Percentiles rank a stretch among this genome's conserved stretches.
phyloP scores from a whole-genome alignment of 2,113 vertebrate species.

The Prunella fulvescens region DNA sequence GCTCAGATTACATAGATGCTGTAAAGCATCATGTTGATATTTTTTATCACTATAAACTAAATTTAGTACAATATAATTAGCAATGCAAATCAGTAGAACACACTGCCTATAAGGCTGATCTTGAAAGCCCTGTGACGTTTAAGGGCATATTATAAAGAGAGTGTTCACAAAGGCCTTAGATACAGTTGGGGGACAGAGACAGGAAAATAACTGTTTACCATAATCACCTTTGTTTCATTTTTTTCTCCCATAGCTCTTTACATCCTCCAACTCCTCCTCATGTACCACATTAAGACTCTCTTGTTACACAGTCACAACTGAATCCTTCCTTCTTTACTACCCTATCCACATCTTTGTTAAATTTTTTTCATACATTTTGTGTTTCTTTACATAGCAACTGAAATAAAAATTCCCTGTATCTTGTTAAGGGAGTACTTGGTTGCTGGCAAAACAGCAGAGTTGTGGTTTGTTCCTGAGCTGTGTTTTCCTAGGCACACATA shows the following conservation, averaged over 20 bases:
- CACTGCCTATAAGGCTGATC: not conserved
- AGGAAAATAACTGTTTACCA: constrained; percentile 6
- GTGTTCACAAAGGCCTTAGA: not conserved
- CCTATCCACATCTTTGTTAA: not conserved
- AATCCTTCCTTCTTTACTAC: constrained; percentile 2
- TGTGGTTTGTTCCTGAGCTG: not conserved
- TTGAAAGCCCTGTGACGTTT: constrained; percentile 24
- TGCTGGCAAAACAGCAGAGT: not conserved
- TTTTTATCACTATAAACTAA: constrained; percentile 45
- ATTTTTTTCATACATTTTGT: not conserved
- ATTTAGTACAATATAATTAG: constrained; percentile 54
- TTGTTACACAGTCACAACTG: not conserved
- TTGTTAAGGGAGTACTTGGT: constrained; percentile 6
- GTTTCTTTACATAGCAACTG: constrained; percentile 9
- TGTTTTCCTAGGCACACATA: not conserved
- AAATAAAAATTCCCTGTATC: constrained; percentile 21
- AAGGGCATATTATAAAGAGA: constrained; percentile 47
- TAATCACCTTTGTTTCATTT: constrained; percentile 41
- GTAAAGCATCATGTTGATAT: constrained; percentile 4
- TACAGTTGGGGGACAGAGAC: constrained; percentile 10
- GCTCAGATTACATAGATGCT: not conserved
- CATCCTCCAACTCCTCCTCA: not conserved
- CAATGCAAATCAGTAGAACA: constrained; percentile 2
- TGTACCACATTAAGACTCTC: not conserved
- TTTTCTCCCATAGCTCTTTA: constrained; percentile 29